A percentile compares a stretch with the other conserved stretches of the same genome.
phyloP scores from a whole-genome alignment of 1,140 invertebrate genomes.

The Dreissena rostriformis region DNA sequence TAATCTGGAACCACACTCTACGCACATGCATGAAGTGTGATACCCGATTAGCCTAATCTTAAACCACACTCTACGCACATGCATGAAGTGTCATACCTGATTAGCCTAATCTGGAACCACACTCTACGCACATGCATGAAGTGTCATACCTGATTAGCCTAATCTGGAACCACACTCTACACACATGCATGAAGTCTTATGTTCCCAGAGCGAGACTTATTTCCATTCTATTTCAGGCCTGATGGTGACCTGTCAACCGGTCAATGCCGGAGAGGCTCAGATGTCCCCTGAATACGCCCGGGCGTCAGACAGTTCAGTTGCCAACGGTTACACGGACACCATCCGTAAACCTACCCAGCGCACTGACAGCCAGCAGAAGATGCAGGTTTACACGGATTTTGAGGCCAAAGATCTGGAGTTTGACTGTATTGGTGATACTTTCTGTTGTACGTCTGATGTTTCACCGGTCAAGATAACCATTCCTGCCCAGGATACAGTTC shows the following conservation, averaged over 20 bases:
- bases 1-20: too few relatives aligned
- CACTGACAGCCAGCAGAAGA: slow-evolving; percentile 8
- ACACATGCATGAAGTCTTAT: too few relatives aligned
- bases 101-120: too few relatives aligned
- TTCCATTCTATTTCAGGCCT: slow-evolving; percentile 60
- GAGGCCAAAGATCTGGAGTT: slow-evolving; percentile 72
- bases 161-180: too few relatives aligned
- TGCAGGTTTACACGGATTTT: slow-evolving; percentile 31
- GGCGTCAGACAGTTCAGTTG: slow-evolving; percentile 51
- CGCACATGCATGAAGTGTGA: too few relatives aligned
- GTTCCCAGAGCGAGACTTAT: too few relatives aligned
- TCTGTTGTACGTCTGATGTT: slow-evolving; percentile 68
- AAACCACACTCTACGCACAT: too few relatives aligned
- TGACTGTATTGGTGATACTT: slow-evolving; percentile 64
- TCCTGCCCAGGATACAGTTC: slow-evolving; percentile 69
- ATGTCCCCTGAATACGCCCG: slow-evolving; percentile 27
- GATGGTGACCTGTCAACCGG: slow-evolving; percentile 75
- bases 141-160: too few relatives aligned
- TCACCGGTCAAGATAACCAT: slow-evolving; percentile 74
- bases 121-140: too few relatives aligned
- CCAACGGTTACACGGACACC: slow-evolving; percentile 38
- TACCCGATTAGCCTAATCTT: too few relatives aligned
- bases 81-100: too few relatives aligned
- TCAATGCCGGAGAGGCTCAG: slow-evolving; percentile 57
- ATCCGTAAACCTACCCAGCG: slow-evolving; percentile 26